Evolutionary conservation across 2,888 invertebrate species (phyloP), one percentile per base, ranked within the genome.

Genomic region (Cyclophora albipunctata): DNA sequence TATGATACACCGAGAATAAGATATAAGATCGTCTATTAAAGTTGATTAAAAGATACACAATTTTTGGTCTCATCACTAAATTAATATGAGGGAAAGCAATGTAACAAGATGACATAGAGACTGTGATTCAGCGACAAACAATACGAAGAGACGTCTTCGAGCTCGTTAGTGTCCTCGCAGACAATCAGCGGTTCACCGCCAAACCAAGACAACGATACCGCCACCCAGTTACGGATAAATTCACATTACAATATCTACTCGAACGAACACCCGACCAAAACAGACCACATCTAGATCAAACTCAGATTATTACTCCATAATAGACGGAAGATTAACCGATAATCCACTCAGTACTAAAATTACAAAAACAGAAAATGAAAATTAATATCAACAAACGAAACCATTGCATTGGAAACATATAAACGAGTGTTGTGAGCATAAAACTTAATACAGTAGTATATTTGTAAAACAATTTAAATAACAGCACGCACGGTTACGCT

Each of bases 401-500:
- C 37, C 37, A 37, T 37, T 5, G 37, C 5, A 37, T 5, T 5
- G 37, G 4, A 5, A 37, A 5, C 37, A 37, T 5, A 37, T 37
- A 63, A 71, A 69, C 59, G 68, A 58, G 64, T 63, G 65, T 67
- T 62, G 66, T 52, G 43, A 58, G 59, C 65, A 71, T 69, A 73
- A 75, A 75, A 64, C 64, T 61, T 65, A 70, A 68, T 64, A 66
- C 66, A 63, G 67, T 70, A 68, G 69, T 78, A 83, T 77, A 73
- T 80, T 75, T 73, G 69, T 68, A 70, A 72, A 78, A 74, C 78
- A 73, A 78, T 79, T 73, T 71, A 78, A 78, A 80, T 85, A 79
- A 78, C 66, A 63, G 75, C 64, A 78, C 79, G 82, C 78, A 75
- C 79, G 74, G 76, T 78, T 78, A 80, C 76, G 67, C 79, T 81